Base-by-base conservation (phyloP, 2,113 vertebrate species). In the Dermatemys mawii region DNA sequence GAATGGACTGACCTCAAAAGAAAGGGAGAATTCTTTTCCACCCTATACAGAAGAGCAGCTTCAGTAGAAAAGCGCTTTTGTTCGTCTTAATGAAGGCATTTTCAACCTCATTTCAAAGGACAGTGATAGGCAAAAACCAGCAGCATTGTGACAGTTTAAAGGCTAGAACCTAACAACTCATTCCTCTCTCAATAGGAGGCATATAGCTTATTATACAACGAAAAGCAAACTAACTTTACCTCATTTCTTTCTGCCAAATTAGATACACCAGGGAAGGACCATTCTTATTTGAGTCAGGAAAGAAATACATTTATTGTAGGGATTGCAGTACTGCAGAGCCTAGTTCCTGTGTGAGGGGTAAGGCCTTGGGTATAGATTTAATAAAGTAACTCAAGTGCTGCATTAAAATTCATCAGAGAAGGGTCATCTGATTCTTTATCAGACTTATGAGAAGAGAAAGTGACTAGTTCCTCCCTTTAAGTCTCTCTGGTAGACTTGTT, bases 361-460 rank as follows among this genome's bases (percentile, higher is more conserved):
- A 94, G 85, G 88, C 60, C 84, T 57, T 26, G 70, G 86, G 38
- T 57, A 41, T 60, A 89, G 83, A 73, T 84, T 91, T 82, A 70
- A 87, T 84, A 54, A 88, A 80, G 82, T 85, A 94, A 86, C 91
- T 70, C 55, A 93, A 94, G 78, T 93, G n/a, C 93, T 91, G 78
- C 67, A 93, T 95, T 96, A 96, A 93, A 92, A 96, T 95, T 93
- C 83, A 90, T 94, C 84, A 73, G 80, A 86, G 95, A 90, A 81
- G 38, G 38, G 91, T 94, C 35, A 1, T 76, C 80, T 0, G 0
- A 11, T 78, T 90, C 55, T 90, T 90, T 27, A 3, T 93, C 83
- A 90, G 78, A 19, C 87, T 97, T 1, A 3, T 63, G 78, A 2
- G 70, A 83, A 96, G 46, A 75, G 41, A 46, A 75, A 11, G 10